These are phyloP conservation scores for Glaucopsyche alexis DNA, from an alignment of 2,888 invertebrate genomes.

Conservation along the genomic window DNA sequence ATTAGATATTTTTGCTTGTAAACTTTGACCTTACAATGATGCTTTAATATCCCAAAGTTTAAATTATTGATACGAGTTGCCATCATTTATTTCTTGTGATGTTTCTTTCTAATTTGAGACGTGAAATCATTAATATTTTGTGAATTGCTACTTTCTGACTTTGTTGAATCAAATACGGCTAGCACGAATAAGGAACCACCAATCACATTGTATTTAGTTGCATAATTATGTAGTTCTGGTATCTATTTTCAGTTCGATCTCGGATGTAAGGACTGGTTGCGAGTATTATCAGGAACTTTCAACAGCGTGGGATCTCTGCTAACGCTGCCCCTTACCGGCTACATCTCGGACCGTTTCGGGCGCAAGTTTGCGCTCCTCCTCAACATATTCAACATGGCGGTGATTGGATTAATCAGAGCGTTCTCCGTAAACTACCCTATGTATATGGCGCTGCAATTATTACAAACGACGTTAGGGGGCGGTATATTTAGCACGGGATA, in stretches of 20 bases:
- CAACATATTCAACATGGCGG: constrained; percentile 54
- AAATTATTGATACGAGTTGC: no score
- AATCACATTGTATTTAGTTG: background rate
- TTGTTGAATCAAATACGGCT: background rate
- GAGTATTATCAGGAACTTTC: constrained; percentile 85
- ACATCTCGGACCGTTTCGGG: constrained; percentile 83
- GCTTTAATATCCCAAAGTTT: no score
- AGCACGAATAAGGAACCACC: background rate
- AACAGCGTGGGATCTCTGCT: constrained; percentile 85
- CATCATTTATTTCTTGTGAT: no score
- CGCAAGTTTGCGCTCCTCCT: constrained; percentile 71
- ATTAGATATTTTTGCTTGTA: no score
- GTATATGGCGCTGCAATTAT: constrained; percentile 63
- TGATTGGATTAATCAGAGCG: constrained; percentile 65
- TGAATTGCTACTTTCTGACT: no score
- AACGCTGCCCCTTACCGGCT: constrained; percentile 84
- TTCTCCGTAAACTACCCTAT: constrained; percentile 72
- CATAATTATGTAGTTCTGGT: background rate
- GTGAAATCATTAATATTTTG: no score
- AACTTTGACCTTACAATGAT: no score
- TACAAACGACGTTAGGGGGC: constrained; percentile 63
- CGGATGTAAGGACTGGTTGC: constrained; percentile 84
- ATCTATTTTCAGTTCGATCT: constrained; percentile 79
- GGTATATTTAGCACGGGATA: constrained; percentile 66
- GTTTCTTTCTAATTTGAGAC: no score